A percentile compares a stretch with the other conserved stretches of the same genome.
Conservation (phyloP, 37 sponge, comb jelly and placozoan genomes). For the Spongilla lacustris region DNA sequence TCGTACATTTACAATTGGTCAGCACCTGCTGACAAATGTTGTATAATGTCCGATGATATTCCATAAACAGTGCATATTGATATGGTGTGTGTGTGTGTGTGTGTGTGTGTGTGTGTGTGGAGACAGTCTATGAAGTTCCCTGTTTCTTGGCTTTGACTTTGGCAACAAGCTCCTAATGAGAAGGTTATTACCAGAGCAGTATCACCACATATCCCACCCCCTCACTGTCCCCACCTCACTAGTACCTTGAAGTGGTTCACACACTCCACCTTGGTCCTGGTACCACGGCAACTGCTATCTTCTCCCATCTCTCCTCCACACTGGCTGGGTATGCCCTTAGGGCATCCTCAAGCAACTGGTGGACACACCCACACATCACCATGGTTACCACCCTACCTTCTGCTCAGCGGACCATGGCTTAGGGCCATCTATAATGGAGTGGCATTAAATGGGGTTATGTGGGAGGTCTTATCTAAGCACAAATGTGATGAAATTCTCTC, state of each 20-base stretch:
- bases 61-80: slow-evolving; percentile 5
- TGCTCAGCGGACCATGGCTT: slow-evolving; percentile 84
- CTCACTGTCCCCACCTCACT: no score
- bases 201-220: background rate
- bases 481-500: no score
- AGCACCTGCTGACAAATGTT: slow-evolving; percentile 29
- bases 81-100: no score
- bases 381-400: slow-evolving; percentile 47
- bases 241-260: slow-evolving; percentile 82
- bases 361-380: background rate
- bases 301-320: slow-evolving; percentile 83
- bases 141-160: slow-evolving; percentile 62
- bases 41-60: slow-evolving; percentile 26
- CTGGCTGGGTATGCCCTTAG: slow-evolving; percentile 69
- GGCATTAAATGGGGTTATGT: no score
- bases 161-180: slow-evolving; percentile 72
- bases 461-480: no score
- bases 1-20: slow-evolving; percentile 52
- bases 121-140: background rate
- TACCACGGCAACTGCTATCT: slow-evolving; percentile 61
- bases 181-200: background rate
- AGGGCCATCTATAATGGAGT: slow-evolving; percentile 34
- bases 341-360: slow-evolving; percentile 80
- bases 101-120: background rate
- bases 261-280: slow-evolving; percentile 82